Evolutionary conservation across 1,140 invertebrate genomes (phyloP), one percentile per base, ranked within the genome.

Genomic region (Drosophila virilis): DNA sequence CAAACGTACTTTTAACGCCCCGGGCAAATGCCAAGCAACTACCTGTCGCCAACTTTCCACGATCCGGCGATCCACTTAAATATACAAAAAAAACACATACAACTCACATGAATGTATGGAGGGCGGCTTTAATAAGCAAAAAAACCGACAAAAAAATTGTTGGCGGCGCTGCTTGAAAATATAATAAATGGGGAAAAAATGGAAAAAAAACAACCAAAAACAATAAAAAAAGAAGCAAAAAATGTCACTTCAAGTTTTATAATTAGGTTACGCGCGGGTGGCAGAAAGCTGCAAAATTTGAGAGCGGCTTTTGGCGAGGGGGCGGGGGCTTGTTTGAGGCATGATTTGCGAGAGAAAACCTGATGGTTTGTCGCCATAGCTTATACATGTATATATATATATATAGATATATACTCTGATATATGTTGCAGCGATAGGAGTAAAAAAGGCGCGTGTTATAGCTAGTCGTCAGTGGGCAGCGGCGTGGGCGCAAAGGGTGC

Each of bases 241-340:
- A 80, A 78, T 78, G 66, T 88, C 65, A 88, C 76, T 79, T 83
- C 66, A 45, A 69, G 46, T 77, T 73, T 81, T 85, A 73, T 86
- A 85, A 81, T 86, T 88, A 83, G 80, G 76, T 88, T 88, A 79
- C 83, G 83, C 72, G 79, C 78, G 71, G 78, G 50, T 88, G 68
- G 32, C 42, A 15, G 67, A 73, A 86, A 74, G 72, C 68, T 82
- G 68, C 33, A 73, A 73, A 57, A 45, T 62, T 45, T 32, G 55
- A 48, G 52, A 35, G 37, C 6, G 32, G 9, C 10, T 28, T 28
- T 28, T 28, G 22, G 15, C 7, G 13, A 13, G 38, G 13, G 62
- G 35, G 22, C 33, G 37, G 12, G 38, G 55, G 15, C 13, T 38
- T 38, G n/a, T n/a, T 62, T 17, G n/a, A 15, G n/a, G 15, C 54